These are phyloP conservation scores for rat (Rattus norvegicus) DNA, from an alignment of 2,113 vertebrate genomes.

Conservation along the genomic window DNA sequence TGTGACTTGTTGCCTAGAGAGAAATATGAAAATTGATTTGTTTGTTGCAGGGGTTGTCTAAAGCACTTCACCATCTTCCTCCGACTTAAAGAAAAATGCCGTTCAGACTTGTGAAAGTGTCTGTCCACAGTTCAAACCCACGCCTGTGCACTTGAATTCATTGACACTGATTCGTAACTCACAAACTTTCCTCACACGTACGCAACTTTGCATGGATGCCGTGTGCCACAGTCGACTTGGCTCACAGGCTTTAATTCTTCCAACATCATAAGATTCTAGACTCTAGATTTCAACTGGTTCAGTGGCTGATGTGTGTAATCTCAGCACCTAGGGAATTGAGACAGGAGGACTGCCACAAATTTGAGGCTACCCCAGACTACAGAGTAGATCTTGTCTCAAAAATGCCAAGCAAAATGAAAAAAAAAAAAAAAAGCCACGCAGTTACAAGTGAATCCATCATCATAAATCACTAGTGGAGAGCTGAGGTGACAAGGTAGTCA, in stretches of 20 bases:
- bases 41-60: neutral
- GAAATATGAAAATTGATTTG: constrained; percentile 48
- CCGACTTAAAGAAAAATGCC: constrained; percentile 21
- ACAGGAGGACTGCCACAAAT: neutral
- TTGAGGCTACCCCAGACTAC: neutral
- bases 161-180: neutral
- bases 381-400: neutral
- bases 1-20: constrained; percentile 91
- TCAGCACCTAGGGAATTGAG: neutral
- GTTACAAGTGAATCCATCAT: neutral
- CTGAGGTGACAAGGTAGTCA: neutral
- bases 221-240: neutral
- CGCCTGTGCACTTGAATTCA: constrained; percentile 4
- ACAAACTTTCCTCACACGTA: neutral
- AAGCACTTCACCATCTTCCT: neutral
- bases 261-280: neutral
- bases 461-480: neutral
- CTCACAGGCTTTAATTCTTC: neutral
- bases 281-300: neutral
- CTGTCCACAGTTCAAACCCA: neutral
- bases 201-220: neutral
- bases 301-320: neutral
- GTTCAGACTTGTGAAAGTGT: neutral
- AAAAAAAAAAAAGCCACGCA: neutral
- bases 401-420: neutral